A percentile compares a stretch with the other conserved stretches of the same genome.
Evolutionary conservation across 2,113 vertebrate genomes (phyloP).

Genomic region (Triplophysa tibetana): DNA sequence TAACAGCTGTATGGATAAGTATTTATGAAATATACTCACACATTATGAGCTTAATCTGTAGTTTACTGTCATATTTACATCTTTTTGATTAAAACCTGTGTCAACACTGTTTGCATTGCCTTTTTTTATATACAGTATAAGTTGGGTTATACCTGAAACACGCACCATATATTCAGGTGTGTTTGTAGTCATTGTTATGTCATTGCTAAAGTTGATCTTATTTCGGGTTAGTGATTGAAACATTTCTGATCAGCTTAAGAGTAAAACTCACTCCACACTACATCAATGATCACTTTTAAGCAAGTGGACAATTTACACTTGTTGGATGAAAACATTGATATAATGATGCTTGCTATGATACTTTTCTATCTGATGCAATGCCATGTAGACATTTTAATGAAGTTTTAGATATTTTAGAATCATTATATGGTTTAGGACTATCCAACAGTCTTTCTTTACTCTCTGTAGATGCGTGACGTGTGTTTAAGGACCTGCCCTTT

Average conservation of each 20-base stretch:
- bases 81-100: conserved; percentile 42
- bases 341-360: too few species aligned
- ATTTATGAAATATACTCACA: conserved; percentile 56
- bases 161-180: neutral
- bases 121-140: neutral
- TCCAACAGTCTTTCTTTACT: neutral
- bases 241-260: too few species aligned
- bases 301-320: too few species aligned
- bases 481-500: conserved; percentile 6
- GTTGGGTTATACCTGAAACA: too few species aligned
- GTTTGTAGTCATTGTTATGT: too few species aligned
- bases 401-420: neutral
- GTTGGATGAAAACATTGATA: too few species aligned
- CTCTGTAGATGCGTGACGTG: neutral
- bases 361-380: too few species aligned
- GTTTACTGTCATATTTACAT: conserved; percentile 29
- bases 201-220: too few species aligned
- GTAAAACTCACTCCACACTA: too few species aligned
- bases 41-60: conserved; percentile 21
- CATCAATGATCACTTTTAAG: too few species aligned
- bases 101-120: neutral
- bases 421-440: neutral
- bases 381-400: neutral
- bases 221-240: too few species aligned
- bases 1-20: conserved; percentile 33